Evolutionary conservation across 1,140 invertebrate genomes (phyloP).

Genomic region (Scylla paramamosain): DNA sequence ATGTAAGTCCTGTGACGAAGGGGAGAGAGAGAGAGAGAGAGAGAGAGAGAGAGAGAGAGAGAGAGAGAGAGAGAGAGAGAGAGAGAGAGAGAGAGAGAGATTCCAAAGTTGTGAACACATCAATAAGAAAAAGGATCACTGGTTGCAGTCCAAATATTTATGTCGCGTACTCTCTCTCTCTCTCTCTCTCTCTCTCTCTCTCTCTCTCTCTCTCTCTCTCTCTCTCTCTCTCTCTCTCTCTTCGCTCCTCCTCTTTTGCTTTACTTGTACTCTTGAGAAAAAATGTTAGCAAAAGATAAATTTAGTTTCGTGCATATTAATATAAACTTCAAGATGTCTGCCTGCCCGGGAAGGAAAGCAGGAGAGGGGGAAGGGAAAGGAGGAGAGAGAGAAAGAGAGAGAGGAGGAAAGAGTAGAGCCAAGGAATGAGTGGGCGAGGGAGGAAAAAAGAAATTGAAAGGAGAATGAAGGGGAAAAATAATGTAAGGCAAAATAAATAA

Average conservation of each 20-base stretch:
- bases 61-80: neutral
- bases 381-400: neutral
- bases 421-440: neutral
- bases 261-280: too few relatives aligned
- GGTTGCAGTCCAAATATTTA: neutral
- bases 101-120: neutral
- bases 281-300: neutral
- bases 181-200: neutral
- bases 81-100: slow-evolving; percentile 17
- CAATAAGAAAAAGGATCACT: neutral
- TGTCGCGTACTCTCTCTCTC: neutral
- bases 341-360: neutral
- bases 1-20: neutral
- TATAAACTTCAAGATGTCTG: neutral
- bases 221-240: too few relatives aligned
- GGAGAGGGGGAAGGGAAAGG: neutral
- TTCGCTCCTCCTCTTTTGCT: too few relatives aligned
- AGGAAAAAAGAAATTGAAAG: neutral
- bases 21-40: slow-evolving; percentile 8
- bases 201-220: too few relatives aligned
- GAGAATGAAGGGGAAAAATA: neutral
- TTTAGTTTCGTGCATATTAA: neutral
- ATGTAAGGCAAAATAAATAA: neutral
- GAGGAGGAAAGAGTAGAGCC: neutral
- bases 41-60: slow-evolving; percentile 18